Conservation (phyloP, 2,888 invertebrate species). For the Oeneis ivallda region DNA sequence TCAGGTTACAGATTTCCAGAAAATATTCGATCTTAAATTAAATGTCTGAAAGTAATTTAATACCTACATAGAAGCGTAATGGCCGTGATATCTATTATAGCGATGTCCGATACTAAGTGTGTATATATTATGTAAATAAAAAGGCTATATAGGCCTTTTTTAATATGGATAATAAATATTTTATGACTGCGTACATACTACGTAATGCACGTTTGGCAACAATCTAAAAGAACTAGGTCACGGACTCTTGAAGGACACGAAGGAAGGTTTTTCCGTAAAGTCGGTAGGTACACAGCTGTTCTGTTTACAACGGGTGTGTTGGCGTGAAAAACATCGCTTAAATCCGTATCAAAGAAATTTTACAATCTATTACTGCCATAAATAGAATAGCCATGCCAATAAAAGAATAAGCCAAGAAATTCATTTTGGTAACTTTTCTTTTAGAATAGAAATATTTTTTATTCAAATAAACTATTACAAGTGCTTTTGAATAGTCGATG, state of each 20-base stretch:
- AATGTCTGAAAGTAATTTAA: not conserved
- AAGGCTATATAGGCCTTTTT: not conserved
- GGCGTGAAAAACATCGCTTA: not conserved
- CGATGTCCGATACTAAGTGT: not conserved
- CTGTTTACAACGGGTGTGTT: not conserved
- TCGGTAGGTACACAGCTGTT: slow-evolving; percentile 14
- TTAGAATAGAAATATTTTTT: too few species aligned
- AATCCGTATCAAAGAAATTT: not conserved
- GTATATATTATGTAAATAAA: not conserved
- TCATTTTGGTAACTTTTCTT: not conserved
- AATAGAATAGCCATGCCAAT: too few species aligned
- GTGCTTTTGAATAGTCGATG: too few species aligned
- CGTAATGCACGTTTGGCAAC: not conserved
- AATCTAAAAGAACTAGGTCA: slow-evolving; percentile 5
- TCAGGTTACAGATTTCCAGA: too few species aligned
- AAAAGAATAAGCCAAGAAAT: too few species aligned
- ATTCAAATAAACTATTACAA: too few species aligned
- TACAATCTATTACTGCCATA: not conserved
- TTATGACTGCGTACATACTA: not conserved
- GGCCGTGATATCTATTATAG: not conserved
- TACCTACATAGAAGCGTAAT: too few species aligned
- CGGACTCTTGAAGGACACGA: slow-evolving; percentile 9
- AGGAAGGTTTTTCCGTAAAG: not conserved
- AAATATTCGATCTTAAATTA: too few species aligned
- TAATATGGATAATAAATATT: slow-evolving; percentile 5